phyloP scores from a whole-genome alignment of 2,113 vertebrate genomes.

The Cebus imitator region DNA sequence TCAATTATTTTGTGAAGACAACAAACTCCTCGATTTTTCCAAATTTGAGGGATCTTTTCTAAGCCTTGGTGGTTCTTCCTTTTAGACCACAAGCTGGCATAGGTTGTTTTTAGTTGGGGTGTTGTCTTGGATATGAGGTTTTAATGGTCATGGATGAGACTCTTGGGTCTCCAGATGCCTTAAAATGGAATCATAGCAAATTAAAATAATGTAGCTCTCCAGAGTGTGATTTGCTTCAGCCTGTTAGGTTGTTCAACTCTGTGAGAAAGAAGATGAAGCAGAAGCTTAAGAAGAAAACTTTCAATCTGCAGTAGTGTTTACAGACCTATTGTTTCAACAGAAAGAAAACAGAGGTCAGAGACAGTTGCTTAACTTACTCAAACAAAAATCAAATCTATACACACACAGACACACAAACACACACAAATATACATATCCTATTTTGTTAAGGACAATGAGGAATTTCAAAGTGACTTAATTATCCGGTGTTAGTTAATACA shows the following conservation, averaged over 20 bases:
- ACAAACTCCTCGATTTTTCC: background rate
- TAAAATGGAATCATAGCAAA: background rate
- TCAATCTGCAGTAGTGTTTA: background rate
- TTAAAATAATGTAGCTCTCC: background rate
- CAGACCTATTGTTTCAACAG: background rate
- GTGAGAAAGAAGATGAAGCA: slow-evolving; percentile 11
- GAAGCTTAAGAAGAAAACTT: background rate
- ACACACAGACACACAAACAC: background rate
- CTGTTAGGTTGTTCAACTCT: background rate
- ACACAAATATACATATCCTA: background rate
- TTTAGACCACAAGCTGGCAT: background rate
- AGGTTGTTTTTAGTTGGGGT: background rate
- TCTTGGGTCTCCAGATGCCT: background rate
- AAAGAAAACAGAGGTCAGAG: background rate
- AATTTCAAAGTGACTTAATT: background rate
- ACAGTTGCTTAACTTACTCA: background rate
- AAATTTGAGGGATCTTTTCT: background rate
- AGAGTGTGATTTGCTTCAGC: background rate
- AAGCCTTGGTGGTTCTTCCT: background rate
- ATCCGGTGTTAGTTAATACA: background rate
- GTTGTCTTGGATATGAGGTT: background rate
- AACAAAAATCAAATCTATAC: background rate
- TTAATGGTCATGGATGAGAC: background rate
- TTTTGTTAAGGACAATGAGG: background rate
- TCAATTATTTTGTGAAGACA: slow-evolving; percentile 37